Conservation (phyloP, 1,140 invertebrate species). For the Aphelinus atriplicis region DNA sequence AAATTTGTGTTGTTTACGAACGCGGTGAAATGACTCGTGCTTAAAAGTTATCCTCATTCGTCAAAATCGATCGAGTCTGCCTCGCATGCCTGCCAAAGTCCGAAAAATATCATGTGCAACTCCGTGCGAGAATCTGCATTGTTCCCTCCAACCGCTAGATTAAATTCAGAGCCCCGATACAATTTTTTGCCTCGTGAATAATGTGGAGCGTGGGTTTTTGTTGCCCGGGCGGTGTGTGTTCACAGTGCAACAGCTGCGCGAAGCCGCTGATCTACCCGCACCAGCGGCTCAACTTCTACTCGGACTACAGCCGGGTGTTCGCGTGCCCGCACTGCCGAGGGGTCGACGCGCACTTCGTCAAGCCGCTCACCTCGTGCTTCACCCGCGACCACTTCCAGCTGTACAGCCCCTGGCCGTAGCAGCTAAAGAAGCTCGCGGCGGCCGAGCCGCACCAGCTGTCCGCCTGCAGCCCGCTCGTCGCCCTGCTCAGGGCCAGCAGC, state of each 20-base stretch:
- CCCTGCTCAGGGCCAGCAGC: conserved; percentile 52
- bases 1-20: no score
- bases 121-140: no score
- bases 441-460: neutral
- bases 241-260: conserved; percentile 89
- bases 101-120: no score
- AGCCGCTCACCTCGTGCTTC: conserved; percentile 84
- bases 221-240: conserved; percentile 39
- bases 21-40: no score
- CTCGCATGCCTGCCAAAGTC: no score
- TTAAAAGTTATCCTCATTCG: no score
- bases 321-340: conserved; percentile 91
- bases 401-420: conserved; percentile 86
- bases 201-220: no score
- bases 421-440: conserved; percentile 38
- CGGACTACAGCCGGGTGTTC: conserved; percentile 92
- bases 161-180: no score
- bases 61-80: no score
- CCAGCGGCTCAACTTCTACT: conserved; percentile 91
- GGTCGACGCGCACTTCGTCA: conserved; percentile 93
- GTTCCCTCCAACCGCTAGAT: no score
- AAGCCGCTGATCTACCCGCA: conserved; percentile 86
- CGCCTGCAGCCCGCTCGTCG: conserved; percentile 54
- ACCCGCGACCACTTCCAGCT: conserved; percentile 76
- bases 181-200: no score